A percentile compares a stretch with the other conserved stretches of the same genome.
These are phyloP conservation scores for Oryzias woworae DNA, from an alignment of 2,113 vertebrate genomes.

Conservation along the genomic window DNA sequence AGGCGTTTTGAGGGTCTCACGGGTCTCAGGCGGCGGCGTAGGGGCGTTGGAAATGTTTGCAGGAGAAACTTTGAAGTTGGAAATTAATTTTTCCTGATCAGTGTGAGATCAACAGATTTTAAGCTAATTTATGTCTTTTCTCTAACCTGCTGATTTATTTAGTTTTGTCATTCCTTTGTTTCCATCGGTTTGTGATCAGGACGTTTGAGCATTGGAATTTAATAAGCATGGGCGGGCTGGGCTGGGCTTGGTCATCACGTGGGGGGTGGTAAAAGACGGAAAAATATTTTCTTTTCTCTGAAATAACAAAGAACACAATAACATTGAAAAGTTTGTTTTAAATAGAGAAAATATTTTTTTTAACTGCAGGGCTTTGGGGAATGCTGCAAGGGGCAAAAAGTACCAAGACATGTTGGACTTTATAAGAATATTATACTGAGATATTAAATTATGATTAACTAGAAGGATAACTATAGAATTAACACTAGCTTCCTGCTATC, in stretches of 20 bases:
- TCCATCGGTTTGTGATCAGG: slow-evolving; percentile 69
- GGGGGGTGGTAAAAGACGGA: slow-evolving; percentile 48
- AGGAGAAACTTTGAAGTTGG: slow-evolving; percentile 37
- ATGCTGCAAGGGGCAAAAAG: slow-evolving; percentile 71
- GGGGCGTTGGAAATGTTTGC: slow-evolving; percentile 55
- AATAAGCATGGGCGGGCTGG: slow-evolving; percentile 48
- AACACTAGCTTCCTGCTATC: slow-evolving; percentile 82
- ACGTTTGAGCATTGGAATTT: slow-evolving; percentile 67
- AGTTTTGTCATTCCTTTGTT: slow-evolving; percentile 77
- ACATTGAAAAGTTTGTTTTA: slow-evolving; percentile 82
- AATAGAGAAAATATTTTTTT: slow-evolving; percentile 85
- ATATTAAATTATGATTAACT: slow-evolving; percentile 76
- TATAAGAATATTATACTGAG: slow-evolving; percentile 75
- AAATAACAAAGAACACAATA: slow-evolving; percentile 71
- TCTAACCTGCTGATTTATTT: slow-evolving; percentile 66
- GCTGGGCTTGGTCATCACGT: slow-evolving; percentile 48
- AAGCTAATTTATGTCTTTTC: slow-evolving; percentile 64
- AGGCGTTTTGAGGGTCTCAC: slow-evolving; percentile 62
- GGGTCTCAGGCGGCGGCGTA: slow-evolving; percentile 58
- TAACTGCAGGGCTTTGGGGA: slow-evolving; percentile 75
- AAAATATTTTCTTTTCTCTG: slow-evolving; percentile 72
- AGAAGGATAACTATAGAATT: slow-evolving; percentile 76
- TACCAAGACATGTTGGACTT: slow-evolving; percentile 71
- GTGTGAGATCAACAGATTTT: slow-evolving; percentile 53
- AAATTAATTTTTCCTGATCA: slow-evolving; percentile 48